Evolutionary conservation across 2,797 vertebrate species (phyloP).

Genomic region (Crax fasciolata): DNA sequence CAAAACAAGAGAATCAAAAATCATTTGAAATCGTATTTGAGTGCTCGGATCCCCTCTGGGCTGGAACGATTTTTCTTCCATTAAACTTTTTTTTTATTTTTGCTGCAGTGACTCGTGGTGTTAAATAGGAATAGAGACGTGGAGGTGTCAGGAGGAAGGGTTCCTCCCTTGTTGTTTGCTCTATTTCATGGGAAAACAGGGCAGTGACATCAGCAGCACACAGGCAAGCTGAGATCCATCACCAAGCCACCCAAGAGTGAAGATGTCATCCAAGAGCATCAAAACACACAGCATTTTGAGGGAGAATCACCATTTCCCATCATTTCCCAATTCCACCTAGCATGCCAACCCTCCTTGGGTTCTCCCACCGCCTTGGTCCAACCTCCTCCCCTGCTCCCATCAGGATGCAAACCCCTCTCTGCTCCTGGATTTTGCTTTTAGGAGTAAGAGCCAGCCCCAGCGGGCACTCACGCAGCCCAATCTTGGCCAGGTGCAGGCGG

Average conservation of each 20-base stretch:
- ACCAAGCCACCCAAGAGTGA: rapidly evolving
- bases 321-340: background rate
- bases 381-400: no score
- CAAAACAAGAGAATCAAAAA: constrained; percentile 63
- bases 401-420: rapidly evolving
- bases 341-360: rapidly evolving
- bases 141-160: background rate
- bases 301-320: background rate
- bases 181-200: rapidly evolving
- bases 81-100: background rate
- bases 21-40: constrained; percentile 66
- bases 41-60: constrained; percentile 43
- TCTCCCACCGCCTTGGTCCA: background rate
- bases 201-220: rapidly evolving
- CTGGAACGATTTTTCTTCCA: constrained; percentile 24
- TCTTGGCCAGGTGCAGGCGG: constrained; percentile 90
- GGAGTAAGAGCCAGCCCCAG: background rate
- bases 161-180: background rate
- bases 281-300: background rate
- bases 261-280: background rate
- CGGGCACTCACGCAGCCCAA: constrained; percentile 88
- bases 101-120: background rate
- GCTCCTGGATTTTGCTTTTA: background rate
- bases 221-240: rapidly evolving
- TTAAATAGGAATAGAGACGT: background rate